Percentiles rank a stretch among this genome's conserved stretches.
Evolutionary conservation across 2,888 invertebrate genomes (phyloP).

Genomic region (Latrodectus elegans): DNA sequence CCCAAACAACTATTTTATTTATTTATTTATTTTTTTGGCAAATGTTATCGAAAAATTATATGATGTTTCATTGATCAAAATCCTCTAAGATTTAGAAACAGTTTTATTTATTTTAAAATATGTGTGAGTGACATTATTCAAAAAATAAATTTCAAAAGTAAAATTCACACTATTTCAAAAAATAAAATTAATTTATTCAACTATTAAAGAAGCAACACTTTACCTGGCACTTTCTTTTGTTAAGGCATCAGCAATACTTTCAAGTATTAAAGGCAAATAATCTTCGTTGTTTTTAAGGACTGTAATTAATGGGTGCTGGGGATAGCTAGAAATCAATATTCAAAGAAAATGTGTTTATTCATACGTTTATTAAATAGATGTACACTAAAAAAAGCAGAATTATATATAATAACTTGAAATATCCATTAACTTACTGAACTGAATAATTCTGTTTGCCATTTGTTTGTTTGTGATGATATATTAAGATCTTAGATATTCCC

Average conservation of each 20-base stretch:
- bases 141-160: no score
- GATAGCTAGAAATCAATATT: slow-evolving; percentile 24
- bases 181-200: neutral
- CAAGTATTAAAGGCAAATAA: slow-evolving; percentile 47
- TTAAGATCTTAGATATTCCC: slow-evolving; percentile 33
- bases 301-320: slow-evolving; percentile 54
- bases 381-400: no score
- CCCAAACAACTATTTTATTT: no score
- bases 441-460: slow-evolving; percentile 33
- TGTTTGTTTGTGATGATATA: slow-evolving; percentile 7
- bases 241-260: slow-evolving; percentile 47
- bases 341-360: neutral
- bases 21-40: neutral
- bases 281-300: slow-evolving; percentile 45
- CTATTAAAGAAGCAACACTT: neutral
- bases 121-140: no score
- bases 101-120: no score
- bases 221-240: slow-evolving; percentile 28
- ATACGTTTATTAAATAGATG: neutral
- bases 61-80: no score
- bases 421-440: slow-evolving; percentile 26
- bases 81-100: no score
- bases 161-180: no score
- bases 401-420: slow-evolving; percentile 1
- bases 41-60: neutral